Percentiles rank a stretch among this genome's conserved stretches.
Evolutionary conservation across 2,888 invertebrate species (phyloP).

Genomic region (Tetheella fluctuosa): DNA sequence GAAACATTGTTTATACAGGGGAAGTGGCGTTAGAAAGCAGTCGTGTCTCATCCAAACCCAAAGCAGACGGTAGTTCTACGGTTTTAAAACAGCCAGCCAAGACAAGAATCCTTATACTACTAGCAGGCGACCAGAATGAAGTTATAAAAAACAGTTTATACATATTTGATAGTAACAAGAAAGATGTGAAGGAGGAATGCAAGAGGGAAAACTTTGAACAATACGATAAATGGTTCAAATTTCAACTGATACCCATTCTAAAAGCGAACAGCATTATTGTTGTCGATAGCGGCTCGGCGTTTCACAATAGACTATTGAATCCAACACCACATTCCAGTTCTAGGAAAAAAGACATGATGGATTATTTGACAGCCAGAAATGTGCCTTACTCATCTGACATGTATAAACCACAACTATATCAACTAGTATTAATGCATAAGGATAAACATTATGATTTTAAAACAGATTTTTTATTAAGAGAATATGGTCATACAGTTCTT

Average conservation of each 20-base stretch:
- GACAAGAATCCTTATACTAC: constrained; percentile 35
- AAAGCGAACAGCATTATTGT: constrained; percentile 44
- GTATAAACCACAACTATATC: constrained; percentile 45
- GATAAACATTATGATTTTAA: constrained; percentile 44
- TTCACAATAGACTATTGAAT: constrained; percentile 41
- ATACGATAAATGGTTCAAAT: constrained; percentile 44
- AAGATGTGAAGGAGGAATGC: constrained; percentile 41
- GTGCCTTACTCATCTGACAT: constrained; percentile 42
- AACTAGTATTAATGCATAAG: constrained; percentile 40
- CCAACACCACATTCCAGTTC: constrained; percentile 43
- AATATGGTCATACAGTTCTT: constrained; percentile 39
- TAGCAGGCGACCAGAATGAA: constrained; percentile 41
- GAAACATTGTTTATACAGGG: constrained; percentile 43
- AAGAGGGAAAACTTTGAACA: constrained; percentile 43
- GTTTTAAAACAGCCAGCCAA: constrained; percentile 46
- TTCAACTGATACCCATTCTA: constrained; percentile 38
- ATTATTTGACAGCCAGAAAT: constrained; percentile 40
- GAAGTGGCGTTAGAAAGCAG: constrained; percentile 41
- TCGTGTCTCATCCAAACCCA: constrained; percentile 41
- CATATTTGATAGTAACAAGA: constrained; percentile 41
- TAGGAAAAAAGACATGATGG: constrained; percentile 44
- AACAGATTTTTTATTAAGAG: constrained; percentile 36
- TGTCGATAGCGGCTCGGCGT: constrained; percentile 40
- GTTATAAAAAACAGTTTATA: constrained; percentile 38
- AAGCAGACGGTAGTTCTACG: constrained; percentile 40